Percentiles rank a stretch among this genome's conserved stretches.
Conservation (phyloP, 1,140 invertebrate genomes). For the Cyclargus thomasi region DNA sequence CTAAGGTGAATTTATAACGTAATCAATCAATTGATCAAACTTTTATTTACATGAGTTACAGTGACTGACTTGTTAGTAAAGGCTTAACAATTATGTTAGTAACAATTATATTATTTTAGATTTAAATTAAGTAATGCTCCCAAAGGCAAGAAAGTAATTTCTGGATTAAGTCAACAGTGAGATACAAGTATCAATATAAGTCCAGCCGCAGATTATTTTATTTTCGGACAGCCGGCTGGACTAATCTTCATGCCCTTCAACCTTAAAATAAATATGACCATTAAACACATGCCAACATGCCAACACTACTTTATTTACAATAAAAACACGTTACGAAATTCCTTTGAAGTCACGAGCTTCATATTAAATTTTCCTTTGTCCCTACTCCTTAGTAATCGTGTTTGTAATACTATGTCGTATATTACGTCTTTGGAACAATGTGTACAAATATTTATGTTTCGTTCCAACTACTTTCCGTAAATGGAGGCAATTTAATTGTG, state of each 20-base stretch:
- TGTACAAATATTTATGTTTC: not conserved
- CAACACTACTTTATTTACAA: not conserved
- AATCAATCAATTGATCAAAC: no score
- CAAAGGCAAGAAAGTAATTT: no score
- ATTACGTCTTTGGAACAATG: not conserved
- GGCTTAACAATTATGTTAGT: no score
- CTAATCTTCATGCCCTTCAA: not conserved
- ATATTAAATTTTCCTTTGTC: constrained; percentile 1
- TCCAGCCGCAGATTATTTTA: no score
- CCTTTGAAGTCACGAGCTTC: not conserved
- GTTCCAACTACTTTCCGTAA: not conserved
- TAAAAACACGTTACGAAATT: not conserved
- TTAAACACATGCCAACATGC: not conserved
- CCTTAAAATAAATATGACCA: not conserved
- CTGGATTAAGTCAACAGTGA: no score
- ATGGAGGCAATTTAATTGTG: not conserved
- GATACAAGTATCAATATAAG: no score
- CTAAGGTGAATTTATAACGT: no score
- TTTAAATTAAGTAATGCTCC: no score
- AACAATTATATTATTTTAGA: no score
- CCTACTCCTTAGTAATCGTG: not conserved
- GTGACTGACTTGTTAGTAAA: no score
- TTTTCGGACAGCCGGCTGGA: no score
- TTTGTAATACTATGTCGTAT: not conserved
- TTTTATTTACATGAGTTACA: no score